Evolutionary conservation across 2,888 invertebrate genomes (phyloP).

Genomic region (Lepidonotus clava): DNA sequence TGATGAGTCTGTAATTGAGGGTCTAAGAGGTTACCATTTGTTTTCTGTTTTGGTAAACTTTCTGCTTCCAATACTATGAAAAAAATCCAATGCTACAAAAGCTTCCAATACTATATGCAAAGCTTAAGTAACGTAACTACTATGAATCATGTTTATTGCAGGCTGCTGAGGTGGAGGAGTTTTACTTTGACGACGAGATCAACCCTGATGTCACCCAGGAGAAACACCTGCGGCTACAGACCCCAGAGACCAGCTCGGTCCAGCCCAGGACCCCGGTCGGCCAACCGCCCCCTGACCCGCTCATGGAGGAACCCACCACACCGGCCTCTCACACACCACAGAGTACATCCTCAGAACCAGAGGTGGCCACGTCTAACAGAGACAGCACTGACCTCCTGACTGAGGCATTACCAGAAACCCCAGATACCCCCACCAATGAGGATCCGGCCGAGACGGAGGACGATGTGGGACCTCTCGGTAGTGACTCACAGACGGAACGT

Average conservation of each 20-base stretch:
- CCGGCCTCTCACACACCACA: background rate
- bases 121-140: background rate
- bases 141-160: background rate
- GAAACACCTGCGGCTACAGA: constrained; percentile 59
- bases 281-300: background rate
- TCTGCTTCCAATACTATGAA: background rate
- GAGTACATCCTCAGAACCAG: background rate
- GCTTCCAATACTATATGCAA: background rate
- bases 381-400: background rate
- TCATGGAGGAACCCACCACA: background rate
- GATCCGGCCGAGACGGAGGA: too few relatives aligned
- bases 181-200: constrained; percentile 59
- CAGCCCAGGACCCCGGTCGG: background rate
- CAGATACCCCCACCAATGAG: background rate
- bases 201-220: constrained; percentile 31
- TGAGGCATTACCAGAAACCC: background rate
- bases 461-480: too few relatives aligned
- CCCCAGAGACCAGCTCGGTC: background rate
- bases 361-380: background rate
- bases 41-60: background rate
- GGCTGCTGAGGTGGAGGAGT: constrained; percentile 57
- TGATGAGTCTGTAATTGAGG: background rate
- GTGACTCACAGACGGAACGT: too few relatives aligned
- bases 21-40: background rate
- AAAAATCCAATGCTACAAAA: background rate